phyloP scores from a whole-genome alignment of 2,888 invertebrate genomes.

The Villa cingulata region DNA sequence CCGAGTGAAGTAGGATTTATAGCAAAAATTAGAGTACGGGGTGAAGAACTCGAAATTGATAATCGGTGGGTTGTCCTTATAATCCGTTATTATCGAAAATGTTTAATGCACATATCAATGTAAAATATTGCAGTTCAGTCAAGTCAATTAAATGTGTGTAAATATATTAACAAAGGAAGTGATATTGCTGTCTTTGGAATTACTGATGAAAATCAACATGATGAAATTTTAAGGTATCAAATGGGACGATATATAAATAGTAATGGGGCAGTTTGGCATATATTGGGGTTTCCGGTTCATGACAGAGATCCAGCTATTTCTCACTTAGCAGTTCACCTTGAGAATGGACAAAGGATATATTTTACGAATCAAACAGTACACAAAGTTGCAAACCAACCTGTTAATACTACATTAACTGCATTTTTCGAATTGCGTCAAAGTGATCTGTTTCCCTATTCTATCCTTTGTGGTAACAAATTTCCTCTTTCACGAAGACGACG shows the following conservation, averaged over 20 bases:
- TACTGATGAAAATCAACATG: slow-evolving; percentile 8
- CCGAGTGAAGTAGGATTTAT: slow-evolving; percentile 16
- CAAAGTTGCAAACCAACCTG: slow-evolving; percentile 12
- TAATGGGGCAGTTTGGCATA: slow-evolving; percentile 11
- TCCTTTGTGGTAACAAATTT: no score
- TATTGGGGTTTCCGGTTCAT: slow-evolving; percentile 4
- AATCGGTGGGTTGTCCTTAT: neutral
- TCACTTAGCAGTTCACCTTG: slow-evolving; percentile 5
- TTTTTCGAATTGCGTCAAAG: slow-evolving; percentile 26
- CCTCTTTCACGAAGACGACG: no score
- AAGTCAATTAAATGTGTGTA: no score
- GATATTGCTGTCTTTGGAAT: slow-evolving; percentile 12
- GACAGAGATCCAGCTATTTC: slow-evolving; percentile 9
- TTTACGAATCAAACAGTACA: slow-evolving; percentile 14
- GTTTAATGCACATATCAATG: no score
- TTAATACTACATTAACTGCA: slow-evolving; percentile 20
- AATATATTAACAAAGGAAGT: slow-evolving; percentile 12
- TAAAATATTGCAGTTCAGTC: no score
- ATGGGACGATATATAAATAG: slow-evolving; percentile 19
- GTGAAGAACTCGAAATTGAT: slow-evolving; percentile 14
- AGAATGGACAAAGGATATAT: slow-evolving; percentile 18
- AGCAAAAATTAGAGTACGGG: no score
- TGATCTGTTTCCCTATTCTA: no score
- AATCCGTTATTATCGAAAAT: slow-evolving; percentile 17
- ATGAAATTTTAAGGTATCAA: slow-evolving; percentile 10